Evolutionary conservation across 2,888 invertebrate genomes (phyloP), one percentile per base, ranked within the genome.

Genomic region (Nephrocerus scutellatus): DNA sequence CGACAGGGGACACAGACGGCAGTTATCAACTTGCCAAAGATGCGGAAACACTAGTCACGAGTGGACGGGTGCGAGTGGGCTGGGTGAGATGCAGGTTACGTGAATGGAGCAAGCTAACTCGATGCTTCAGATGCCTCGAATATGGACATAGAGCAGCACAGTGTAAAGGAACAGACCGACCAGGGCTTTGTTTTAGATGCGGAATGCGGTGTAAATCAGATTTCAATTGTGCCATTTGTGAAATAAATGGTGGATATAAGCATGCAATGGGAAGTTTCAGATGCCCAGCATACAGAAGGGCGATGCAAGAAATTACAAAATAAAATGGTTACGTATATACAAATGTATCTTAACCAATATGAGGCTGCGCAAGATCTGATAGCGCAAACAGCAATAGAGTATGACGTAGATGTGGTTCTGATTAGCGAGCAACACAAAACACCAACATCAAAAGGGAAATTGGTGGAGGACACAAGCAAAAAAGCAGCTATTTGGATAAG

Each of bases 81-180:
- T 36, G 36, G 36, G 20, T 28, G 5, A 14, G 21, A n/a, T 36
- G 36, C n/a, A 12, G 25, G 15, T n/a, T 30, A 6, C 30, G 30
- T 4, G 30, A 33, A 13, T 6, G 14, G n/a, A 23, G 10, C 5
- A 4, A n/a, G 13, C 33, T 22, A 15, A 23, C 23, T 10, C 23
- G 23, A 4, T 33, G 33, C 33, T 33, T 8, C 23, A 12, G 23
- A 24, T 33, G 33, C 14, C 23, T 33, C 6, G 20, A 18, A 12
- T 33, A 15, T 13, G 33, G 33, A 23, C 33, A 33, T 16, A 14
- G 20, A 10, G 22, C 33, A 6, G 22, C 7, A 23, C 5, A 16
- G n/a, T 33, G 33, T 23, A 33, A 23, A 24, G 22, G 16, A 10
- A 12, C 6, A 5, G 32, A 32, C 20, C 8, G 5, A 5, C 9